Base-by-base conservation (phyloP, 2,113 vertebrate genomes). In the Triplophysa dalaica region DNA sequence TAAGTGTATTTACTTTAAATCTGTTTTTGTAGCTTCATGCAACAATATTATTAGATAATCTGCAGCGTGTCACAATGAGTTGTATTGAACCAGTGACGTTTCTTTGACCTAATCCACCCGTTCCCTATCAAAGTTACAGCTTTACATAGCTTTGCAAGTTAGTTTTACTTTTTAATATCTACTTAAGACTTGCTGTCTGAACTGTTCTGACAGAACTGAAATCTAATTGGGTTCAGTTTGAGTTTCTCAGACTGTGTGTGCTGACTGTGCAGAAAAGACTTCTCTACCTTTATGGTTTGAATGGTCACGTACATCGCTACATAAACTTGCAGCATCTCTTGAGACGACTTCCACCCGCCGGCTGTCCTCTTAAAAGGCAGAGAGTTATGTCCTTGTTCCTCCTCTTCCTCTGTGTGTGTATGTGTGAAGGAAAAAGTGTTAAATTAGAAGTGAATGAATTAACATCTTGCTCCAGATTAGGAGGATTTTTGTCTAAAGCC, bases 291-390 rank as follows among this genome's bases (percentile, higher is more conserved):
- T 90, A 77, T 68, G 84, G 86, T 86, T 84, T 86, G 86, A 83
- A 86, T 86, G 83, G 77, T 85, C 85, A 72, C 82, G 86, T 85
- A 84, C 84, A 81, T 84, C 81, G 80, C 81, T 86, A 85, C 84
- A 88, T 80, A 83, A 79, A 85, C 83, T 81, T 75, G 68, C 84
- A 83, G 52, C 41, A 62, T 84, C 88, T 88, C 85, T 81, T 29
- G 86, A 81, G 81, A 83, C 26, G 85, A 89, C 82, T 82, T 82
- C 86, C 86, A 83, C 91, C 90, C 76, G 88, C 88, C 8, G 70
- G 26, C 38, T 67, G 83, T 84, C 79, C 86, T 85, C 86, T 88
- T 80, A 43, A 89, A 89, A 83, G 79, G 82, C 72, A 16, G 50
- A 82, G 70, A 86, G 68, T 86, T 87, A 89, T 87, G 89, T 84